Evolutionary conservation across 2,113 vertebrate species (phyloP).

Genomic region (Prochilodus magdalenae): DNA sequence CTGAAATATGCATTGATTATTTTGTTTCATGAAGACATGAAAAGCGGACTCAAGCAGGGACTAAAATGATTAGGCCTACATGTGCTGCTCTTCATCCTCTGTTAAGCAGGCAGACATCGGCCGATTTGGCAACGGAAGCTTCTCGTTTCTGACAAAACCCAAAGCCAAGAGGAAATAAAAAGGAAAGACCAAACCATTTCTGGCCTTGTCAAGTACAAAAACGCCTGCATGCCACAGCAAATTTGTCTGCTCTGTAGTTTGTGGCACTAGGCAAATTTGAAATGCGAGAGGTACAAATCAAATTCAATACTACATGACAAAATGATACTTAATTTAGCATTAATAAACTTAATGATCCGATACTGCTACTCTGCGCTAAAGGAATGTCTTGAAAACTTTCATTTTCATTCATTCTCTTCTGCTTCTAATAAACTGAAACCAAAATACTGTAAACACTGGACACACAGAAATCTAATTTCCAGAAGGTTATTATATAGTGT

Average conservation of each 20-base stretch:
- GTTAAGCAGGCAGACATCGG: constrained; percentile 10
- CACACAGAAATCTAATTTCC: no score
- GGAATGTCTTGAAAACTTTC: background rate
- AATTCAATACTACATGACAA: background rate
- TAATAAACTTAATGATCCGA: background rate
- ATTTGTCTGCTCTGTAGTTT: background rate
- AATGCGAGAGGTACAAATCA: background rate
- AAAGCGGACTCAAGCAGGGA: constrained; percentile 41
- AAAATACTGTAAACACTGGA: no score
- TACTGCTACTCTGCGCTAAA: background rate
- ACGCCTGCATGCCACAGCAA: background rate
- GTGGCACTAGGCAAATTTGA: background rate
- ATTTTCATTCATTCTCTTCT: background rate
- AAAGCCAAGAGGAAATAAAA: constrained; percentile 2
- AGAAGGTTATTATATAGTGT: no score
- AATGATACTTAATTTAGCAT: background rate
- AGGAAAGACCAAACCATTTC: background rate
- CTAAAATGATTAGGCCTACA: constrained; percentile 47
- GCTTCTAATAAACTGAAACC: background rate
- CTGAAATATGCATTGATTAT: constrained; percentile 59
- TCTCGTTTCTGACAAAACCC: background rate
- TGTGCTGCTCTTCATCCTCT: constrained; percentile 11
- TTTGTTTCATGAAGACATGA: constrained; percentile 47
- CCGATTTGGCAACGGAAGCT: constrained; percentile 8
- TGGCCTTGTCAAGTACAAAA: background rate